These are phyloP conservation scores for Speoplatyrhinus poulsoni DNA, from an alignment of 2,113 vertebrate genomes.

Conservation along the genomic window DNA sequence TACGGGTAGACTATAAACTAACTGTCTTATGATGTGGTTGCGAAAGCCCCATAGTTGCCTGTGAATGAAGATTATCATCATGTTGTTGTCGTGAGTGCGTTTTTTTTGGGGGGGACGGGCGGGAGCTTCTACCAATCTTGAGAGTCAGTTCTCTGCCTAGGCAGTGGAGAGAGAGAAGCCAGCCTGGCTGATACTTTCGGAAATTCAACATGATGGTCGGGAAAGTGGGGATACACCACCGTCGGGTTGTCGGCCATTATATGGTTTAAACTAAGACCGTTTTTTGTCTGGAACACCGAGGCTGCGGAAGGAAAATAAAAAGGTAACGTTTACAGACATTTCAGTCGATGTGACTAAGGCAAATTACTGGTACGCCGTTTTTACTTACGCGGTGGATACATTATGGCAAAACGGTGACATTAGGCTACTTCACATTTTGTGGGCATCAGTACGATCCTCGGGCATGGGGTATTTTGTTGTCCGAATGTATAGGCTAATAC, in stretches of 20 bases:
- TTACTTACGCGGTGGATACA: conserved; percentile 3
- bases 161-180: not conserved
- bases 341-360: not conserved
- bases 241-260: conserved; percentile 39
- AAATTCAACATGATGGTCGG: conserved; percentile 55
- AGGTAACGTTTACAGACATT: conserved; percentile 47
- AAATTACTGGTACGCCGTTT: conserved; percentile 15
- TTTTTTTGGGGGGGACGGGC: not conserved
- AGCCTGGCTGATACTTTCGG: conserved; percentile 15
- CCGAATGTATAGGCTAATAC: not conserved
- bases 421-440: not conserved
- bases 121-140: not conserved
- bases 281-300: conserved; percentile 19
- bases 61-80: not conserved
- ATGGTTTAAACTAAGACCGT: conserved; percentile 30
- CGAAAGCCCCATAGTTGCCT: not conserved
- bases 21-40: too few species aligned
- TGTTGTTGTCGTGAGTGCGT: conserved; percentile 5
- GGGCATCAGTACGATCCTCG: not conserved
- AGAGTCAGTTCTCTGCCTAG: conserved; percentile 12
- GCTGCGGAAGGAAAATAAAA: conserved; percentile 14
- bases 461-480: conserved; percentile 12
- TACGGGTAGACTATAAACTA: too few species aligned
- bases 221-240: conserved; percentile 40
- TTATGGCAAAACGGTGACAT: conserved; percentile 8